Evolutionary conservation across 2,888 invertebrate species (phyloP).

Genomic region (Pelosia muscerda): DNA sequence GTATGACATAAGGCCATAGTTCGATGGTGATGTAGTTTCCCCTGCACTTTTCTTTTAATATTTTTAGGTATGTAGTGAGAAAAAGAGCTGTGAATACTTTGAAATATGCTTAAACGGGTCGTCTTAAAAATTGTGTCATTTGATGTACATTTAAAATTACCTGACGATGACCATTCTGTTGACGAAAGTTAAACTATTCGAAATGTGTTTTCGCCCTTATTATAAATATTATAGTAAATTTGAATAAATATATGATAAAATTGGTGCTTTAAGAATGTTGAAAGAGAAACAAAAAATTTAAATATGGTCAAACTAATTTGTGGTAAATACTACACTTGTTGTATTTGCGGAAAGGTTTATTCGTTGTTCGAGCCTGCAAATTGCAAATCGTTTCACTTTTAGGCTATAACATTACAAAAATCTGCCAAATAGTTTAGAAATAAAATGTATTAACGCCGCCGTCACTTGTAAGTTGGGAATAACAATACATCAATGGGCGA

Average conservation of each 20-base stretch:
- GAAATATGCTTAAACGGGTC: neutral
- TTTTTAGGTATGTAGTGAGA: neutral
- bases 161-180: constrained; percentile 25
- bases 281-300: neutral
- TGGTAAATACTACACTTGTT: neutral
- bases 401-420: neutral
- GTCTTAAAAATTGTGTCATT: neutral
- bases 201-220: neutral
- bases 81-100: constrained; percentile 2
- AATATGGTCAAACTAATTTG: neutral
- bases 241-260: neutral
- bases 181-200: constrained; percentile 43
- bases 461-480: neutral
- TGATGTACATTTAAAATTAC: constrained; percentile 23
- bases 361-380: neutral
- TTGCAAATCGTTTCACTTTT: neutral
- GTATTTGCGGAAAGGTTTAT: neutral
- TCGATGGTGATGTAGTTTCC: neutral
- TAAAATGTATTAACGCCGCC: neutral
- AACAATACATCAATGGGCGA: neutral
- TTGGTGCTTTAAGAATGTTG: neutral
- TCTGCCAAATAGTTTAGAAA: neutral
- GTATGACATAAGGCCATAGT: neutral
- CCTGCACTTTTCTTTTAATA: neutral
- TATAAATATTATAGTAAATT: neutral